Evolutionary conservation across 2,888 invertebrate genomes (phyloP).

Genomic region (Aproaerema taeniolella): DNA sequence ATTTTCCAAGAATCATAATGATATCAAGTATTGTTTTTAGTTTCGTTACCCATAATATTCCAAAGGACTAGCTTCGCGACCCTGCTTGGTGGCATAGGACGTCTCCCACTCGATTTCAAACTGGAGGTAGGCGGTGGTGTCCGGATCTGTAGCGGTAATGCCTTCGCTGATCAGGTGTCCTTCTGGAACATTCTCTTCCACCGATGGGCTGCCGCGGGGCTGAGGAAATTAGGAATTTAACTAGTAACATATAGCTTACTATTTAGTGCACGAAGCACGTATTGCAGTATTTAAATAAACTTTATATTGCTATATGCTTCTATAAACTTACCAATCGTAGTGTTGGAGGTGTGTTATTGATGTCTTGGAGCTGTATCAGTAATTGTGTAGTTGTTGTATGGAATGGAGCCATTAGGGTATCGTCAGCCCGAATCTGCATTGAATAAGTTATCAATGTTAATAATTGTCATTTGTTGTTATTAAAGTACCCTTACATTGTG

Average conservation of each 20-base stretch:
- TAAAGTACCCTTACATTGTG: too few relatives aligned
- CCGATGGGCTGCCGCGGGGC: slow-evolving; percentile 64
- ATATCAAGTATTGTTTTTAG: too few relatives aligned
- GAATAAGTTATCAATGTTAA: background rate
- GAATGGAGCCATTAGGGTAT: slow-evolving; percentile 56
- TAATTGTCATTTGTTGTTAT: too few relatives aligned
- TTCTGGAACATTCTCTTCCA: slow-evolving; percentile 74
- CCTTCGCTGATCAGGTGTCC: slow-evolving; percentile 50
- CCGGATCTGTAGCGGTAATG: slow-evolving; percentile 77
- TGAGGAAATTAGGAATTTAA: slow-evolving; percentile 24
- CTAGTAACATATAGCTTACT: too few relatives aligned
- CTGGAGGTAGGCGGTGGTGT: slow-evolving; percentile 72
- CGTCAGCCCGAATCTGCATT: slow-evolving; percentile 64
- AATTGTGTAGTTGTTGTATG: slow-evolving; percentile 74
- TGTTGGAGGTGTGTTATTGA: slow-evolving; percentile 85
- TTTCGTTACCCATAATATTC: slow-evolving; percentile 46
- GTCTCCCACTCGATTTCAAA: slow-evolving; percentile 79
- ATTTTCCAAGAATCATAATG: too few relatives aligned
- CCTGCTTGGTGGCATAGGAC: slow-evolving; percentile 78
- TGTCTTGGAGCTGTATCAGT: slow-evolving; percentile 79
- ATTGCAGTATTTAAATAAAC: too few relatives aligned
- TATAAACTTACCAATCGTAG: slow-evolving; percentile 75
- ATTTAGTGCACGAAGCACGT: too few relatives aligned
- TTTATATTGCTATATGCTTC: too few relatives aligned
- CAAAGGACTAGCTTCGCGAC: slow-evolving; percentile 41